Conservation (phyloP, 1,140 invertebrate genomes). For the Epicauta chinensis region DNA sequence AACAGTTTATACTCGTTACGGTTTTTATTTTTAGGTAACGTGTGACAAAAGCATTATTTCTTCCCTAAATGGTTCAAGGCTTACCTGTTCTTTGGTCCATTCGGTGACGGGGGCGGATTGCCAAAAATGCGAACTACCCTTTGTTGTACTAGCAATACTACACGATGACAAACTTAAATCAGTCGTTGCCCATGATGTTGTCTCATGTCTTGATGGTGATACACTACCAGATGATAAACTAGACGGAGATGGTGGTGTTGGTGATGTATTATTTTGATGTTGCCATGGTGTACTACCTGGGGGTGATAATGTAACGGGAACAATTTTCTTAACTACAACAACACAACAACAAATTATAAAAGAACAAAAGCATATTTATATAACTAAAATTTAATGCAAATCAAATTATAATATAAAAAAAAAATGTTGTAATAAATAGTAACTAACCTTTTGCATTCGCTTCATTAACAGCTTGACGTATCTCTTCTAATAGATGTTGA, state of each 20-base stretch:
- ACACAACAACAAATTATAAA: not conserved
- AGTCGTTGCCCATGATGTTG: conserved; percentile 39
- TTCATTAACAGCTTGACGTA: conserved; percentile 74
- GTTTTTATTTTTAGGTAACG: too few species aligned
- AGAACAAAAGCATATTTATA: not conserved
- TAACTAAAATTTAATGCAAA: conserved; percentile 1
- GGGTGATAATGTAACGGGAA: conserved; percentile 50
- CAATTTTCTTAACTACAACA: conserved; percentile 54
- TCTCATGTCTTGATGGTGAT: conserved; percentile 41
- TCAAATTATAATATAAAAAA: not conserved
- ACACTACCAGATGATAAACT: conserved; percentile 57
- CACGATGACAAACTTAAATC: conserved; percentile 47
- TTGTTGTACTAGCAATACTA: conserved; percentile 57
- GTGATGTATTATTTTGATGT: conserved; percentile 41
- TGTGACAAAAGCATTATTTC: too few species aligned
- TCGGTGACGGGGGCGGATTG: conserved; percentile 66
- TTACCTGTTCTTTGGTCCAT: conserved; percentile 85
- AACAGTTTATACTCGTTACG: too few species aligned
- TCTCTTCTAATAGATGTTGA: conserved; percentile 74
- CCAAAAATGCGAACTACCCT: conserved; percentile 59
- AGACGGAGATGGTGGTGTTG: conserved; percentile 53
- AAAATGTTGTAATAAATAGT: conserved; percentile 4
- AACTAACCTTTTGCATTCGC: conserved; percentile 74
- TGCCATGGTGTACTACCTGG: conserved; percentile 53
- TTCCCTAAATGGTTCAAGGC: too few species aligned